Evolutionary conservation across 2,113 vertebrate genomes (phyloP), one percentile per base, ranked within the genome.

Genomic region (Morone chrysops): DNA sequence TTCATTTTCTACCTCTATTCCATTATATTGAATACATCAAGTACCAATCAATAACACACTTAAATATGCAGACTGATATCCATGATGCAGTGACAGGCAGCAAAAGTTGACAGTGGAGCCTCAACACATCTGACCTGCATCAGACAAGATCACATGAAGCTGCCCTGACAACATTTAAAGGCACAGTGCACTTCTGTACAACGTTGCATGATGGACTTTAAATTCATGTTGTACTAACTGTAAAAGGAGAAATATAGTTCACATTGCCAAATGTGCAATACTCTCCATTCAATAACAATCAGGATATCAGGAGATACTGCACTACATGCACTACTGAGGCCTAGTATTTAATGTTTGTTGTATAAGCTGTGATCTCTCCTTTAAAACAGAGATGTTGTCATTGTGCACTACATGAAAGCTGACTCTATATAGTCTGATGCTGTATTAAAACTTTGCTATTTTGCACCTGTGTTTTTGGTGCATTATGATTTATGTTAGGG

Each of bases 331-430:
- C 67, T 18, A 18, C 65, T 79, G 80, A 62, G 60, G 70, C 74
- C 50, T 70, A n/a, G 47, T 75, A 60, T 40, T 77, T 47, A 70
- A 74, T 70, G 74, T 47, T 81, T 1, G 51, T 51, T 75, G 41
- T 71, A 25, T 80, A 82, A 84, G 61, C 72, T 84, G 50, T 69
- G 69, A 83, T 78, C 31, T 48, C 66, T 60, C 25, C 48, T 59
- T 72, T 51, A 65, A 73, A 79, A 81, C 41, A 85, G 45, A 74
- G 20, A 89, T 45, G 51, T 65, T 78, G 61, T 80, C 62, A 62
- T 54, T 74, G 59, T 22, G 17, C 51, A 47, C 50, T 17, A 72
- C 76, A 81, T 81, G 48, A 87, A 85, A 80, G 73, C 17, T 11
- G 4, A 56, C 17, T 73, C 73, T 85, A 66, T 79, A 54, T 73